phyloP scores from a whole-genome alignment of 2,888 invertebrate species.

The Orthosia gothica region DNA sequence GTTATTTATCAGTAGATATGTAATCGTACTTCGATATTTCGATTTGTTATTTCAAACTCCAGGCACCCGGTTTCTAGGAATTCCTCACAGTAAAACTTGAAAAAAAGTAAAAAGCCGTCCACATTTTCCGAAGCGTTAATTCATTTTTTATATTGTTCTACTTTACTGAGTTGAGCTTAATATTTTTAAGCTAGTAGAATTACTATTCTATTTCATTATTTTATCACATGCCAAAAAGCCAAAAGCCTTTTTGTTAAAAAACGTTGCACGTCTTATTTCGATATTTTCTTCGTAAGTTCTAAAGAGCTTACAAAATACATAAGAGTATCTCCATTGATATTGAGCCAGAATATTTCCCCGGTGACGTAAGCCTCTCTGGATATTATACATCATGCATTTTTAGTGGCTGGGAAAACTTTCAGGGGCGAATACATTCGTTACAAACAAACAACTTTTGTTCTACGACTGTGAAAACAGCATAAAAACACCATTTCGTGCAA shows the following conservation, averaged over 20 bases:
- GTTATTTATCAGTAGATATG: not conserved
- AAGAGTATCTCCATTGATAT: slow-evolving; percentile 24
- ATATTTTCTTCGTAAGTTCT: not conserved
- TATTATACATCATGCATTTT: slow-evolving; percentile 46
- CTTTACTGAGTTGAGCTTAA: not conserved
- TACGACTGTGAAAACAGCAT: slow-evolving; percentile 23
- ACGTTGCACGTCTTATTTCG: not conserved
- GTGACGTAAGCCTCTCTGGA: slow-evolving; percentile 38
- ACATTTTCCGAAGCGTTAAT: not conserved
- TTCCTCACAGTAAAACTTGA: too few species aligned
- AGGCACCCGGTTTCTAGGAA: not conserved
- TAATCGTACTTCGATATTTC: not conserved
- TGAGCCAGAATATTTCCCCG: slow-evolving; percentile 24
- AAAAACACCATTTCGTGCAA: not conserved
- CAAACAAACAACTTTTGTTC: slow-evolving; percentile 36
- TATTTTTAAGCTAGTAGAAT: not conserved
- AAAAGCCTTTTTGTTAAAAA: not conserved
- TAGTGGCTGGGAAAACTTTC: slow-evolving; percentile 33
- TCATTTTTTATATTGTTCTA: not conserved
- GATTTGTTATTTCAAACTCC: slow-evolving; percentile 5
- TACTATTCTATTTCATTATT: not conserved
- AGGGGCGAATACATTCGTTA: slow-evolving; percentile 44
- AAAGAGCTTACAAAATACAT: slow-evolving; percentile 21
- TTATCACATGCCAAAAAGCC: not conserved
- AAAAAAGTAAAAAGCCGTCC: too few species aligned